These are phyloP conservation scores for Xestia xanthographa DNA, from an alignment of 2,888 invertebrate genomes.

Conservation along the genomic window DNA sequence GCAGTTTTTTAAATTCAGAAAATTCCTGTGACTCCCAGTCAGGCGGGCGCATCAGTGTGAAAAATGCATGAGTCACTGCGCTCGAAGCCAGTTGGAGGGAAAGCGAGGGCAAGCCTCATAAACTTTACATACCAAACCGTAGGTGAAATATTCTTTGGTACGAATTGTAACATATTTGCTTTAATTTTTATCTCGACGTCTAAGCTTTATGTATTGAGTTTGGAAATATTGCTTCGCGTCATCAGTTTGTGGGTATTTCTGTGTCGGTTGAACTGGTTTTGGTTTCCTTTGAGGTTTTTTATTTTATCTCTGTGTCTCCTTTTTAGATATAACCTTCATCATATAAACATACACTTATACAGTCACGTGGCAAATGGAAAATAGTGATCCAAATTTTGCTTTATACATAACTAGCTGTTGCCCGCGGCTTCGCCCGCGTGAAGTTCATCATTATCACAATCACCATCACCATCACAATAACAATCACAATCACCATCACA, in stretches of 20 bases:
- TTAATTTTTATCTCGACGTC: conserved; percentile 47
- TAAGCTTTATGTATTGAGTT: conserved; percentile 13
- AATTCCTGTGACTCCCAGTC: conserved; percentile 70
- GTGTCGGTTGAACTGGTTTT: background rate
- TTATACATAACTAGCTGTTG: background rate
- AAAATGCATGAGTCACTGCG: conserved; percentile 83
- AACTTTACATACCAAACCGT: conserved; percentile 62
- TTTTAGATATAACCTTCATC: background rate
- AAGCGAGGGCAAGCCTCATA: conserved; percentile 68
- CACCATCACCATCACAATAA: too few species aligned
- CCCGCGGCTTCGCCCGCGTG: too few species aligned
- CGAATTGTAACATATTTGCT: conserved; percentile 55
- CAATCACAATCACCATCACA: too few species aligned
- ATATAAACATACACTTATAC: background rate
- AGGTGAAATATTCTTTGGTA: conserved; percentile 54
- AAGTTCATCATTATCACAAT: too few species aligned
- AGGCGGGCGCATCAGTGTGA: conserved; percentile 77
- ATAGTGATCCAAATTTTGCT: background rate
- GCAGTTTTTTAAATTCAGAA: conserved; percentile 71
- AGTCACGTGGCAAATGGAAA: background rate
- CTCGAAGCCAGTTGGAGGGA: conserved; percentile 69
- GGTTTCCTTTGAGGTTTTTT: background rate
- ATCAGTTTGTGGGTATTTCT: background rate
- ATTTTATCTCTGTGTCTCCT: background rate
- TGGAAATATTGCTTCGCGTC: conserved; percentile 1